phyloP scores from a whole-genome alignment of 2,797 vertebrate genomes.

The Leucoraja ocellata region DNA sequence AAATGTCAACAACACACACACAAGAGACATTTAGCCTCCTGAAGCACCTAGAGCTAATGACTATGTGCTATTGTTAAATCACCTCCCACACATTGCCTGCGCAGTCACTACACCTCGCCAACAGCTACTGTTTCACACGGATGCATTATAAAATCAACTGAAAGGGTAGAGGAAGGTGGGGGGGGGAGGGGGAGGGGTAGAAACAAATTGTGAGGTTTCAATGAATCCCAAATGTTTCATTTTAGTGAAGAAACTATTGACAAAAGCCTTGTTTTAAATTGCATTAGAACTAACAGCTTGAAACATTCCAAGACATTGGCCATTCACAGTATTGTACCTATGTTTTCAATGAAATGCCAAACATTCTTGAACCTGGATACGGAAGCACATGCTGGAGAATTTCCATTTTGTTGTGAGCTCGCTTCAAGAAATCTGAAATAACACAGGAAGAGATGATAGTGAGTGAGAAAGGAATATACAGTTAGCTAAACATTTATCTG shows the following conservation, averaged over 20 bases:
- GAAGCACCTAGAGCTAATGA: slow-evolving; percentile 13
- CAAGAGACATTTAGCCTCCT: not conserved
- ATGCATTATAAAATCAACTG: slow-evolving; percentile 19
- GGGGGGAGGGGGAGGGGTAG: not conserved
- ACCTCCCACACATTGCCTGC: slow-evolving; percentile 17
- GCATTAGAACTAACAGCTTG: not conserved
- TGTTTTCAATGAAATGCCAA: slow-evolving; percentile 24
- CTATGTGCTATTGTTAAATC: slow-evolving; percentile 23
- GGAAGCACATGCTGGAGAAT: slow-evolving; percentile 22
- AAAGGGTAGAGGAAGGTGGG: no score
- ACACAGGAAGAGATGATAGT: not conserved
- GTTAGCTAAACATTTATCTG: not conserved
- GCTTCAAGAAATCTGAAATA: slow-evolving; percentile 13
- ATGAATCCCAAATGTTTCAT: not conserved
- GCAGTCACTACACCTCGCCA: not conserved
- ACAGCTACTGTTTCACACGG: not conserved
- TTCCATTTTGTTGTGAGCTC: slow-evolving; percentile 35
- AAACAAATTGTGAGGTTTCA: not conserved
- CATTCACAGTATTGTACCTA: slow-evolving; percentile 19
- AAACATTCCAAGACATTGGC: slow-evolving; percentile 7
- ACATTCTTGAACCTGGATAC: not conserved
- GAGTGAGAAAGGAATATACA: not conserved
- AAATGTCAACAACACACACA: not conserved
- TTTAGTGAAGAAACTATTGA: slow-evolving; percentile 1
- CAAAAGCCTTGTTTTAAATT: not conserved